A percentile compares a stretch with the other conserved stretches of the same genome.
phyloP scores from a whole-genome alignment of 2,797 vertebrate genomes.

The Scolopax bukidnonensis region DNA sequence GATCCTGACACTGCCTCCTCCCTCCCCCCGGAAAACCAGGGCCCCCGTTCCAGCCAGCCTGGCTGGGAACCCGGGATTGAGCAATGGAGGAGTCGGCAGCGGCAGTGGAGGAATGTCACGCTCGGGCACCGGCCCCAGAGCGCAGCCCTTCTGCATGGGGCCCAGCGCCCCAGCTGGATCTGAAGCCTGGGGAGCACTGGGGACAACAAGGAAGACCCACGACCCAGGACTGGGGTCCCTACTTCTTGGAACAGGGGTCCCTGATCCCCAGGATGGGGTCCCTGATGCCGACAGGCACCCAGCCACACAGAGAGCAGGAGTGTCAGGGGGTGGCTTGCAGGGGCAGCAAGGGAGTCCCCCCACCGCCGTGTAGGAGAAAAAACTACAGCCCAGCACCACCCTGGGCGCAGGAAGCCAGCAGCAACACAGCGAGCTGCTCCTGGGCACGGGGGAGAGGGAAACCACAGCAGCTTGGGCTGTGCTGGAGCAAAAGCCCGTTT shows the following conservation, averaged over 20 bases:
- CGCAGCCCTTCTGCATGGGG: not conserved
- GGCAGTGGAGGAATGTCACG: constrained; percentile 49
- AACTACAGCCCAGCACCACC: not conserved
- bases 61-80: constrained; percentile 58
- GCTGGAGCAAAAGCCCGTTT: not conserved
- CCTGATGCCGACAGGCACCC: not conserved
- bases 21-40: constrained; percentile 58
- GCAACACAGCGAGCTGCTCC: not conserved
- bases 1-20: constrained; percentile 46
- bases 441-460: not conserved
- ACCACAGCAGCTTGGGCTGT: not conserved
- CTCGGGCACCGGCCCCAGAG: not conserved
- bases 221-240: too few species aligned
- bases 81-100: constrained; percentile 32
- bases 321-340: not conserved
- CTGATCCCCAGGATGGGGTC: not conserved
- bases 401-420: not conserved
- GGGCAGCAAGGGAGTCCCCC: not conserved
- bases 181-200: rapidly evolving
- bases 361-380: not conserved
- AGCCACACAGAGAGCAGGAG: not conserved
- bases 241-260: not conserved
- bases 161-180: not conserved
- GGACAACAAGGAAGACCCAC: rapidly evolving
- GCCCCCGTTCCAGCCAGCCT: constrained; percentile 31